phyloP scores from a whole-genome alignment of 2,797 vertebrate genomes.

The Amblyraja radiata region DNA sequence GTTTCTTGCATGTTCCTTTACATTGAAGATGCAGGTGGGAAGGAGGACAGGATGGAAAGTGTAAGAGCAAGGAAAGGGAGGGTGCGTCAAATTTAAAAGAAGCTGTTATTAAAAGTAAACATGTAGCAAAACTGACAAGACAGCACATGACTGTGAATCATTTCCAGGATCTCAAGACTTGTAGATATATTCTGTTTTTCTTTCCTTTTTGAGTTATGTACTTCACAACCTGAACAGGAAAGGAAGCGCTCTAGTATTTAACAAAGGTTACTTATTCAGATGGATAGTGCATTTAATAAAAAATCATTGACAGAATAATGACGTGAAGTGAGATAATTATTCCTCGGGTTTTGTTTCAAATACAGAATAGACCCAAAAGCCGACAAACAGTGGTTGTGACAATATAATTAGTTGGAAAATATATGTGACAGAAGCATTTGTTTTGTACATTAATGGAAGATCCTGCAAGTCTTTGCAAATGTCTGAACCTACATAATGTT shows the following conservation, averaged over 20 bases:
- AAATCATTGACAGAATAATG: not conserved
- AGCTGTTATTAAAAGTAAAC: not conserved
- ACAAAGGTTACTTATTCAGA: not conserved
- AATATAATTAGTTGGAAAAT: not conserved
- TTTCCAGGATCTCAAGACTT: not conserved
- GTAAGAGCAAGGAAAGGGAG: not conserved
- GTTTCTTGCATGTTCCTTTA: not conserved
- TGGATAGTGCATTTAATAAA: not conserved
- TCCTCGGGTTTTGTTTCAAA: not conserved
- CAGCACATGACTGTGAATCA: not conserved
- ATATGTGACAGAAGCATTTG: not conserved
- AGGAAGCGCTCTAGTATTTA: not conserved
- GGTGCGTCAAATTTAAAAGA: not conserved
- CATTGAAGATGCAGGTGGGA: not conserved
- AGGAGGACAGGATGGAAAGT: not conserved
- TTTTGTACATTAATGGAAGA: not conserved
- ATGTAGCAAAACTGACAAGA: not conserved
- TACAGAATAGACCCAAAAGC: constrained; percentile 6
- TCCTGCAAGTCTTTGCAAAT: not conserved
- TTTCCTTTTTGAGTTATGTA: not conserved
- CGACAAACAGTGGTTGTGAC: not conserved
- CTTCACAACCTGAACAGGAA: not conserved
- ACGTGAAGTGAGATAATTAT: not conserved
- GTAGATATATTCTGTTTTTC: too few species aligned
- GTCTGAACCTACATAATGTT: not conserved